phyloP scores from a whole-genome alignment of 2,113 vertebrate species.

The Onychostruthus taczanowskii region DNA sequence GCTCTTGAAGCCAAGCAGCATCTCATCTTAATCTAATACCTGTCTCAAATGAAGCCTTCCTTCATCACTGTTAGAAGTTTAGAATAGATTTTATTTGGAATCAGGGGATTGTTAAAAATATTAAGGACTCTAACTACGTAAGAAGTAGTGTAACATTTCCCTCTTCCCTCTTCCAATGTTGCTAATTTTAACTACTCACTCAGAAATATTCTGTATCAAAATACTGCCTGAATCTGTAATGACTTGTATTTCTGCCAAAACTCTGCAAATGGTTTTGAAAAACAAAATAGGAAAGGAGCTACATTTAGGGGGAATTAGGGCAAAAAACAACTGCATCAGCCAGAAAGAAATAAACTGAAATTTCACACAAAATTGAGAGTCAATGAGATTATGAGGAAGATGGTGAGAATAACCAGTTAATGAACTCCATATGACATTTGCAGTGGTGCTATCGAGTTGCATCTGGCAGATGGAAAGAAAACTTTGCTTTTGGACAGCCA shows the following conservation, averaged over 20 bases:
- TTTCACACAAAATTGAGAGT: background rate
- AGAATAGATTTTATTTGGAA: background rate
- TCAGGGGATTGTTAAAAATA: background rate
- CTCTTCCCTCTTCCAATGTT: background rate
- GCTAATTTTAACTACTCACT: background rate
- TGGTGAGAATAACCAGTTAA: background rate
- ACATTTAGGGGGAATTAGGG: background rate
- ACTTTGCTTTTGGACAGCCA: background rate
- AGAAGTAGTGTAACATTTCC: background rate
- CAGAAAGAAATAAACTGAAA: background rate
- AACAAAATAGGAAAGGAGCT: background rate
- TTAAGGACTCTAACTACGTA: background rate
- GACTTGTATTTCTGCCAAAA: background rate
- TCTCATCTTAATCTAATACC: background rate
- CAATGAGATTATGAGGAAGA: background rate
- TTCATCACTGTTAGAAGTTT: background rate
- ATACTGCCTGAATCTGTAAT: background rate
- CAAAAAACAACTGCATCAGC: background rate
- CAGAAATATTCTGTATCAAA: background rate
- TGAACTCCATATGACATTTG: background rate
- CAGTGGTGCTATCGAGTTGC: background rate
- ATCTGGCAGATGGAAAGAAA: background rate
- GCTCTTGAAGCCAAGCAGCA: background rate
- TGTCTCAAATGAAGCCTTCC: background rate
- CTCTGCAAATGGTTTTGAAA: background rate